Evolutionary conservation across 2,797 vertebrate genomes (phyloP).

Genomic region (Melanotaenia trifasciata): DNA sequence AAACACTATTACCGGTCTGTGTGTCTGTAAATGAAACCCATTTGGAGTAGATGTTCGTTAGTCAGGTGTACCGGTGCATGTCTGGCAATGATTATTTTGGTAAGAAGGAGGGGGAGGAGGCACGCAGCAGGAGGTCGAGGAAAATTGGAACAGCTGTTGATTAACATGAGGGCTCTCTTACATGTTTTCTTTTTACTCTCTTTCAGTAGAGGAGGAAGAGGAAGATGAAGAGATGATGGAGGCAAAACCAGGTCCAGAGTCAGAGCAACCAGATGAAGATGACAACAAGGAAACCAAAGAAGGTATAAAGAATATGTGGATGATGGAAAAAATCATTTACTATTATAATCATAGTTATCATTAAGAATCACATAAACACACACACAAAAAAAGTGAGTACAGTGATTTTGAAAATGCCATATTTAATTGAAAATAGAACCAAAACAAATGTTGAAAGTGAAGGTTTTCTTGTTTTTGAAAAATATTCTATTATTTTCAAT

Average conservation of each 20-base stretch:
- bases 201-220: slow-evolving; percentile 89
- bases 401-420: not conserved
- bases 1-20: slow-evolving; percentile 7
- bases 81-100: slow-evolving; percentile 83
- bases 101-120: slow-evolving; percentile 54
- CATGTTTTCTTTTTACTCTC: slow-evolving; percentile 16
- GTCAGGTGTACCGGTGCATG: slow-evolving; percentile 75
- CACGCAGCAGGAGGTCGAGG: slow-evolving; percentile 62
- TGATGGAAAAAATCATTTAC: not conserved
- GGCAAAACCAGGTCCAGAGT: slow-evolving; percentile 86
- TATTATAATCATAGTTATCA: not conserved
- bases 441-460: not conserved
- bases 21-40: slow-evolving; percentile 64
- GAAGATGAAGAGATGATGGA: slow-evolving; percentile 94
- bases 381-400: not conserved
- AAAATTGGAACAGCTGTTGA: slow-evolving; percentile 80
- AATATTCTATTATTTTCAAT: no score
- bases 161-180: slow-evolving; percentile 70
- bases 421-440: not conserved
- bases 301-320: slow-evolving; percentile 73
- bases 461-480: not conserved
- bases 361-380: not conserved
- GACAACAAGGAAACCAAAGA: slow-evolving; percentile 91
- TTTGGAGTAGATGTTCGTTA: slow-evolving; percentile 58
- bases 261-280: slow-evolving; percentile 90